These are phyloP conservation scores for Andrena chrysosceles DNA, from an alignment of 2,888 invertebrate species.

Conservation along the genomic window DNA sequence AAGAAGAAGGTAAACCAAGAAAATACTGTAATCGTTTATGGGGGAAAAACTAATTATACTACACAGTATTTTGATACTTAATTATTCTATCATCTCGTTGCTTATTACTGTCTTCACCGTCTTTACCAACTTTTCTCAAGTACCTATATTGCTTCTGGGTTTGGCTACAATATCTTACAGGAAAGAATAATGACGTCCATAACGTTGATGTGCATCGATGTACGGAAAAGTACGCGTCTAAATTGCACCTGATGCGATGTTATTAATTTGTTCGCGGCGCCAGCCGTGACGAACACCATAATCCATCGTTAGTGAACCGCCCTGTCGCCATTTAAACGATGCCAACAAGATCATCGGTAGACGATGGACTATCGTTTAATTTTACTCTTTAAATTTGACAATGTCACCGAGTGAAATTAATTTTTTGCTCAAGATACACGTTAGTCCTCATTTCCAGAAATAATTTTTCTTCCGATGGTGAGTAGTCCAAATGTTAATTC, in stretches of 20 bases:
- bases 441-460: neutral
- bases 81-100: neutral
- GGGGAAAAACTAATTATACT: neutral
- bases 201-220: constrained; percentile 24
- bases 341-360: constrained; percentile 44
- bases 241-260: constrained; percentile 34
- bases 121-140: neutral
- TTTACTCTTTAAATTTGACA: constrained; percentile 16
- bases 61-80: neutral
- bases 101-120: neutral
- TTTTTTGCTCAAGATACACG: neutral
- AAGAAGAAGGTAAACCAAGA: no score
- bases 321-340: constrained; percentile 32
- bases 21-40: neutral
- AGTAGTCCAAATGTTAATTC: neutral
- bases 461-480: neutral
- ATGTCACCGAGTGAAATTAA: constrained; percentile 31
- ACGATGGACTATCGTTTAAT: constrained; percentile 43
- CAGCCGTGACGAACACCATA: constrained; percentile 42
- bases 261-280: constrained; percentile 58
- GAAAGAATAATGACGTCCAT: neutral
- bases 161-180: constrained; percentile 2
- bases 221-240: constrained; percentile 14
- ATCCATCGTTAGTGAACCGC: constrained; percentile 47
- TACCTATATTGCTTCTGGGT: constrained; percentile 7